Percentiles rank a stretch among this genome's conserved stretches.
phyloP scores from a whole-genome alignment of 2,797 vertebrate species.

The Dipus sagitta region DNA sequence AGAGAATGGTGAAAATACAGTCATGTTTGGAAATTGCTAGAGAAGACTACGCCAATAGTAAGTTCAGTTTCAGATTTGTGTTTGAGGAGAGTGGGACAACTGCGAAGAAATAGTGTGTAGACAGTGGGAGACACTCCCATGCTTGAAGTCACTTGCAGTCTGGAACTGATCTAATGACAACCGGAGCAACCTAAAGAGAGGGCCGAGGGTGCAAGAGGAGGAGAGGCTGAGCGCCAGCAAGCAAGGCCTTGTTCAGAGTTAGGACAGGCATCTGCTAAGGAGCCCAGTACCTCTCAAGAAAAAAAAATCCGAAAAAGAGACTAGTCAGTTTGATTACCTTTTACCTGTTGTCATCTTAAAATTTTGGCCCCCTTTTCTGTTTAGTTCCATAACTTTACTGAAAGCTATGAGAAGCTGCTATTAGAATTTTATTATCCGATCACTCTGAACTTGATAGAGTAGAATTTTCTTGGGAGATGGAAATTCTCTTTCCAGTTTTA shows the following conservation, averaged over 20 bases:
- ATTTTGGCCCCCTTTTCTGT: not conserved
- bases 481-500: conserved; percentile 15
- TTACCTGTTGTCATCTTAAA: not conserved
- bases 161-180: conserved; percentile 33
- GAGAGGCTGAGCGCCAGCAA: not conserved
- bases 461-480: conserved; percentile 51
- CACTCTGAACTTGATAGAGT: conserved; percentile 49
- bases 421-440: conserved; percentile 55
- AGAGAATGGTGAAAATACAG: conserved; percentile 49
- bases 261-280: not conserved
- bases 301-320: conserved; percentile 17
- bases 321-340: not conserved
- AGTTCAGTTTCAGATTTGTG: conserved; percentile 55
- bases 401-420: not conserved
- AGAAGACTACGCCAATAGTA: conserved; percentile 31
- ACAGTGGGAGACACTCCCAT: not conserved
- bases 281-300: conserved; percentile 20
- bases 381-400: conserved; percentile 48
- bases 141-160: conserved; percentile 58
- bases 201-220: conserved; percentile 19
- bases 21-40: conserved; percentile 57
- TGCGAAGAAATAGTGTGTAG: conserved; percentile 27
- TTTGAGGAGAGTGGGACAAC: conserved; percentile 38
- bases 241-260: not conserved
- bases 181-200: not conserved